These are phyloP conservation scores for Scytalopus superciliaris DNA, from an alignment of 2,113 vertebrate genomes.

Conservation along the genomic window DNA sequence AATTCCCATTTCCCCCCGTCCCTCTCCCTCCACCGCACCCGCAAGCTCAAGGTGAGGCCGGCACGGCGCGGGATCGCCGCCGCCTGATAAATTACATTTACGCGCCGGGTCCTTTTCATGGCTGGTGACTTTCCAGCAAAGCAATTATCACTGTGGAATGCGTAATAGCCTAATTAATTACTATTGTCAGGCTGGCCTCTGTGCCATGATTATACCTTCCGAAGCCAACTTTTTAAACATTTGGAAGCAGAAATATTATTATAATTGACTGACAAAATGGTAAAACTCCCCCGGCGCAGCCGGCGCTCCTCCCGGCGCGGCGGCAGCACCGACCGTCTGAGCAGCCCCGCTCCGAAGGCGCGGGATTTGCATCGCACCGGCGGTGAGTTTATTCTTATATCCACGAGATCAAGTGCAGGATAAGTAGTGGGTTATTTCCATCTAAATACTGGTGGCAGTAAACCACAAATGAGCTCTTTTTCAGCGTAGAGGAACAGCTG, in stretches of 20 bases:
- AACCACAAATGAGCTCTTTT: constrained; percentile 56
- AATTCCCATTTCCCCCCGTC: neutral
- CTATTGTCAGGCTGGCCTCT: constrained; percentile 95
- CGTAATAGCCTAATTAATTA: constrained; percentile 99
- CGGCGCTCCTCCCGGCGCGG: neutral
- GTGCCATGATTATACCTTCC: constrained; percentile 91
- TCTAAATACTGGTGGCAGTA: constrained; percentile 54
- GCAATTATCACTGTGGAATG: constrained; percentile 99
- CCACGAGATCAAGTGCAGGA: constrained; percentile 29
- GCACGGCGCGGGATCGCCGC: constrained; percentile 65
- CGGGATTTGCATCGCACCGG: constrained; percentile 16
- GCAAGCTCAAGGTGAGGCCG: constrained; percentile 88
- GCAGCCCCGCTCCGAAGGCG: neutral
- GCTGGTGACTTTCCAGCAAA: constrained; percentile 99
- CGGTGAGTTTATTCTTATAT: constrained; percentile 24
- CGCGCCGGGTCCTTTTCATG: constrained; percentile 84
- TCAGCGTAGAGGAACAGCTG: constrained; percentile 51
- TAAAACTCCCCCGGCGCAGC: constrained; percentile 43
- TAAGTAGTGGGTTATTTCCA: constrained; percentile 61
- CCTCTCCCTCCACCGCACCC: neutral
- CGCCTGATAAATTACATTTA: constrained; percentile 90
- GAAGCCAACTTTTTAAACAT: constrained; percentile 85
- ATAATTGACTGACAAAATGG: constrained; percentile 77
- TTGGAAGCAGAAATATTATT: constrained; percentile 80
- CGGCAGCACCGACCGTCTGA: neutral